A percentile compares a stretch with the other conserved stretches of the same genome.
These are phyloP conservation scores for Strigamia maritima DNA, from an alignment of 2,888 invertebrate genomes.

Conservation along the genomic window DNA sequence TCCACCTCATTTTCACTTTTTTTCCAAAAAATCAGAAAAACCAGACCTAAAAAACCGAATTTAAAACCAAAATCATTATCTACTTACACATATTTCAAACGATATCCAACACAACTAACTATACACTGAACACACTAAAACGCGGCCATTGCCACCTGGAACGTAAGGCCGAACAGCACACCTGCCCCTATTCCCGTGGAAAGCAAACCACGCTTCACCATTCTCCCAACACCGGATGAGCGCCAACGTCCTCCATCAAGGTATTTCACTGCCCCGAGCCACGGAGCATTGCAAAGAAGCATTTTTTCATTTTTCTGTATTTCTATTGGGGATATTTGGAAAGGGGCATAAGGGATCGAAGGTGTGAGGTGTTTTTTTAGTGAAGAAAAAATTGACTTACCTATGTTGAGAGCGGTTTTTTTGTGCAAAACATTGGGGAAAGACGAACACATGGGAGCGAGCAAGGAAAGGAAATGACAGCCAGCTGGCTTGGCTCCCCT, in stretches of 20 bases:
- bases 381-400: neutral
- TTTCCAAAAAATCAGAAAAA: too few species aligned
- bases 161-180: slow-evolving; percentile 17
- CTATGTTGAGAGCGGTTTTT: neutral
- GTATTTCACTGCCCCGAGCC: slow-evolving; percentile 3
- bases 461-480: slow-evolving; percentile 11
- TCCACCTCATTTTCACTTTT: too few species aligned
- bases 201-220: neutral
- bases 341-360: neutral
- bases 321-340: neutral
- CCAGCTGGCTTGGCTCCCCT: slow-evolving; percentile 20
- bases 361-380: neutral
- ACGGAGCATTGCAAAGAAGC: neutral
- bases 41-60: too few species aligned
- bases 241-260: slow-evolving; percentile 5
- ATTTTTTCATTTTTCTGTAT: neutral
- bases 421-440: neutral
- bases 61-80: neutral
- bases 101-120: neutral
- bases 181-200: neutral
- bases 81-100: neutral
- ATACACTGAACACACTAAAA: neutral
- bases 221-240: slow-evolving; percentile 23
- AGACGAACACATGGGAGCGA: neutral
- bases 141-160: slow-evolving; percentile 22